Conservation (phyloP, 2,797 vertebrate genomes). For the Paratrypauchen microcephalus region DNA sequence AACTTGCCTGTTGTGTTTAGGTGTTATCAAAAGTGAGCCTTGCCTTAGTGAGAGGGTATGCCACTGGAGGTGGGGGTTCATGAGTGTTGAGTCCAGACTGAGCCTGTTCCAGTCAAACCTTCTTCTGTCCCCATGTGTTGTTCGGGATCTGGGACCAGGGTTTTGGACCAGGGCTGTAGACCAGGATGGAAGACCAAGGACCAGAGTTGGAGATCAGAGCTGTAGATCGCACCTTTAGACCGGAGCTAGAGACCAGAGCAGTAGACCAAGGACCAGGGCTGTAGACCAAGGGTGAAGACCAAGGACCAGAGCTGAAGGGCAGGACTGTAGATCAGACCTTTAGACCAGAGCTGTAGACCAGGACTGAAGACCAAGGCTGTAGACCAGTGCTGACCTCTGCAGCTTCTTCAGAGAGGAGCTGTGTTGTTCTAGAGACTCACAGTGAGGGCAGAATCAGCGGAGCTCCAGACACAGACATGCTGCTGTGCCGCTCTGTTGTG, state of each 20-base stretch:
- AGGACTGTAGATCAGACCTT: too few species aligned
- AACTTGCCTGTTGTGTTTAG: not conserved
- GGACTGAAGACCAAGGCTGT: not conserved
- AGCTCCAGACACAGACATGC: constrained; percentile 43
- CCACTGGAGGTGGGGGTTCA: constrained; percentile 55
- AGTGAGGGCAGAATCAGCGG: constrained; percentile 40
- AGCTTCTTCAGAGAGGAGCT: constrained; percentile 18
- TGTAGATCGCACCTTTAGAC: too few species aligned
- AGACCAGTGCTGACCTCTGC: constrained; percentile 11
- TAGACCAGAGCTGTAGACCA: too few species aligned
- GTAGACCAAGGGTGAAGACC: not conserved
- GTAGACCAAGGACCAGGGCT: too few species aligned
- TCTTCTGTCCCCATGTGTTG: constrained; percentile 33
- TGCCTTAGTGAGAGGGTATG: constrained; percentile 68
- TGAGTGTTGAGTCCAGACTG: constrained; percentile 55
- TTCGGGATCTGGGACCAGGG: constrained; percentile 14
- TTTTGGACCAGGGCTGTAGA: not conserved
- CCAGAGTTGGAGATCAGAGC: too few species aligned
- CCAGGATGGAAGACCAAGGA: not conserved
- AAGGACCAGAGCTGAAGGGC: not conserved
- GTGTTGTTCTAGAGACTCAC: constrained; percentile 17
- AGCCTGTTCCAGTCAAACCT: constrained; percentile 39
- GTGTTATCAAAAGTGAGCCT: constrained; percentile 11
- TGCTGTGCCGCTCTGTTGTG: constrained; percentile 33
- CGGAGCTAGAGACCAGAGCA: too few species aligned